Evolutionary conservation across 1,140 invertebrate genomes (phyloP).

Genomic region (Lepidotrigona ventralis): DNA sequence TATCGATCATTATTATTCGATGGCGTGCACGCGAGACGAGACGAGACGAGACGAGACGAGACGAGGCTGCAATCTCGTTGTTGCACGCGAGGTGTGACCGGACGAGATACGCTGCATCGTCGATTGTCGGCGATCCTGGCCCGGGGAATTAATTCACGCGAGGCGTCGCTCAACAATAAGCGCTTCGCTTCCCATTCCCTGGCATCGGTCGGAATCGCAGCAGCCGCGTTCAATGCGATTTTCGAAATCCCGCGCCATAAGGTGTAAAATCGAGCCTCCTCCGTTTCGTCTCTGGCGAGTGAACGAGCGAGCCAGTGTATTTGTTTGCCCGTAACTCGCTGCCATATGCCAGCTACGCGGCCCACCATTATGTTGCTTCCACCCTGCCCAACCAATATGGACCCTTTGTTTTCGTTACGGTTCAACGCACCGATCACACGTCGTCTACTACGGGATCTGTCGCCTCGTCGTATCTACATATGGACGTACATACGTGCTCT

Average conservation of each 20-base stretch:
- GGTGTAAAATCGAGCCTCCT: slow-evolving; percentile 51
- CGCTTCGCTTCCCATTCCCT: not conserved
- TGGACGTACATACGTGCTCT: not conserved
- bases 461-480: not conserved
- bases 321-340: slow-evolving; percentile 60
- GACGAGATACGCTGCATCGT: slow-evolving; percentile 63
- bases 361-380: slow-evolving; percentile 56
- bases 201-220: not conserved
- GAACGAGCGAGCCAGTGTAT: slow-evolving; percentile 47
- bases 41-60: not conserved
- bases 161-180: slow-evolving; percentile 49
- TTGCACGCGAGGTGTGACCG: slow-evolving; percentile 67
- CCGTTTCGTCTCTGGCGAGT: slow-evolving; percentile 47
- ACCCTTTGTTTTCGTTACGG: slow-evolving; percentile 72
- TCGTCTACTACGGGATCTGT: slow-evolving; percentile 14
- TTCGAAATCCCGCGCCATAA: slow-evolving; percentile 67
- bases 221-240: slow-evolving; percentile 62
- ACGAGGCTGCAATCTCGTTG: slow-evolving; percentile 63
- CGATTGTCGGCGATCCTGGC: slow-evolving; percentile 63
- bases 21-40: too few species aligned
- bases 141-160: slow-evolving; percentile 64
- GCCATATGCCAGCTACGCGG: slow-evolving; percentile 65
- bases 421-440: slow-evolving; percentile 59
- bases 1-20: too few species aligned
- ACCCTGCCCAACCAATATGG: slow-evolving; percentile 61